Evolutionary conservation across 2,113 vertebrate species (phyloP), one percentile per base, ranked within the genome.

Genomic region (Tragelaphus scriptus): DNA sequence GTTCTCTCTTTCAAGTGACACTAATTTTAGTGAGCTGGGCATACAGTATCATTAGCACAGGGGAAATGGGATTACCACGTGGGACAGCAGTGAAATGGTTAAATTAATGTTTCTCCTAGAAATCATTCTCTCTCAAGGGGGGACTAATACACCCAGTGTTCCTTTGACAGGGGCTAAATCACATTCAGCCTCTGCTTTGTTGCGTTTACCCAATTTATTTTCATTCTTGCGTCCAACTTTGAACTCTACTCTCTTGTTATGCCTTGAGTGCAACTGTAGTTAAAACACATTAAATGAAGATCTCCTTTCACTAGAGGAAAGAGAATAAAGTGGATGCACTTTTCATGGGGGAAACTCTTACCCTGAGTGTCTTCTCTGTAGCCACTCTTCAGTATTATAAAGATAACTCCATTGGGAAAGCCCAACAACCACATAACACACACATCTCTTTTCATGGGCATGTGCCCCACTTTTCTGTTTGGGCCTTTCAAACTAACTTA

Each of bases 171-270:
- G 25, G 65, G 47, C 94, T 93, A 75, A 98, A 90, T 90, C 10
- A 30, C 95, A 95, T 88, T 88, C 90, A 96, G 94, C 15, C 85
- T 40, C 95, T 98, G 98, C 61, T 89, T 94, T 44, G 88, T 88
- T 82, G 55, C 91, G 91, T 98, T 98, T 95, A 87, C 95, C 96
- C 93, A 82, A 97, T 94, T 96, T 98, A 93, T 95, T 97, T 98
- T 97, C 77, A 75, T 93, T 98, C 97, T 79, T 95, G 88, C 59
- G 91, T 93, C 63, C 94, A 97, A 94, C 80, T 96, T 96, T 40
- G 93, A 98, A 55, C 95, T 96, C 58, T 59, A 63, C 86, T 95
- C 75, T 91, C 85, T 98, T 96, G 97, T 98, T 97, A 90, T 95
- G 28, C 85, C 63, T 88, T 97, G 96, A 98, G 97, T 96, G 95